phyloP scores from a whole-genome alignment of 2,888 invertebrate genomes.

The Apotomis betuletana region DNA sequence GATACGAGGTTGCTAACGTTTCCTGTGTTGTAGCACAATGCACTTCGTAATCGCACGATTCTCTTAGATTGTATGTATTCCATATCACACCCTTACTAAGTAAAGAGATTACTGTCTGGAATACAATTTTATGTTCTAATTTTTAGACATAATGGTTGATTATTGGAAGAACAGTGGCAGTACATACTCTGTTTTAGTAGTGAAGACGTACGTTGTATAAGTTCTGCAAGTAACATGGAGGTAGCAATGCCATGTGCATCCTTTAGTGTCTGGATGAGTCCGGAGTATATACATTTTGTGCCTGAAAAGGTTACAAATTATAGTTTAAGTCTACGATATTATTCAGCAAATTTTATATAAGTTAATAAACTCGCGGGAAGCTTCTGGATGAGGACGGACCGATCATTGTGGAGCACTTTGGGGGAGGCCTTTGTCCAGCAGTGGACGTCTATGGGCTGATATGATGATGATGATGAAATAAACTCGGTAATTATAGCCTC shows the following conservation, averaged over 20 bases:
- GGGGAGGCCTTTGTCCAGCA: too few relatives aligned
- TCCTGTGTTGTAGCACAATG: neutral
- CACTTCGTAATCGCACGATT: conserved; percentile 17
- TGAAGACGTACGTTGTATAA: conserved; percentile 11
- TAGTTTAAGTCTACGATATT: too few relatives aligned
- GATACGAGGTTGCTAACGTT: conserved; percentile 1
- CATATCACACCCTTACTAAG: conserved; percentile 6
- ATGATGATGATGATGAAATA: too few relatives aligned
- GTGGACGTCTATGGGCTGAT: too few relatives aligned
- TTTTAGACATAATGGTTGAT: neutral
- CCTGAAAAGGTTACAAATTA: neutral
- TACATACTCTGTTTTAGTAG: conserved; percentile 12
- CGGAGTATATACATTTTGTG: neutral
- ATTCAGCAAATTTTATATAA: too few relatives aligned
- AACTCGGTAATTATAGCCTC: too few relatives aligned
- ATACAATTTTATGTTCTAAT: neutral
- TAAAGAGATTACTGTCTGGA: conserved; percentile 7
- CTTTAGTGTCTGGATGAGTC: conserved; percentile 16
- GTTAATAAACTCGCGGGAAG: too few relatives aligned
- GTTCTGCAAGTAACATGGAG: conserved; percentile 11
- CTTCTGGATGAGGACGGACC: too few relatives aligned
- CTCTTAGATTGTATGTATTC: conserved; percentile 22
- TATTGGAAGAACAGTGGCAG: neutral
- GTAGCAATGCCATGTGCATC: conserved; percentile 1
- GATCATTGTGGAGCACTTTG: too few relatives aligned